Conservation (phyloP, 2,797 vertebrate genomes). For the Tragopan temminckii region DNA sequence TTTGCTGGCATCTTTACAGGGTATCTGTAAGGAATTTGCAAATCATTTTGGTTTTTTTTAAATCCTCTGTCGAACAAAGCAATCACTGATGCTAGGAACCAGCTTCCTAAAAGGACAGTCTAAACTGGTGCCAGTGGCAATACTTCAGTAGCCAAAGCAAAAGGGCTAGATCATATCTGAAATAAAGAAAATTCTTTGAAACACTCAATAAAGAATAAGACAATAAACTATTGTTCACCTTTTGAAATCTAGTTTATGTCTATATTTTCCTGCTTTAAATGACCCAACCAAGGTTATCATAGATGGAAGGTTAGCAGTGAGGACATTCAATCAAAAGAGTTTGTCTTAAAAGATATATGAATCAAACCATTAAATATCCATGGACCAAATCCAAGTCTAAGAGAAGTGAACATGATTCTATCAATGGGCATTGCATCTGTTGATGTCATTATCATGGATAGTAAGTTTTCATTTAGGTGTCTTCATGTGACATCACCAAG, state of each 20-base stretch:
- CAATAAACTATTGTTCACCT: not conserved
- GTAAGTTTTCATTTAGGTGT: not conserved
- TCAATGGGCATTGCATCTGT: fast-evolving
- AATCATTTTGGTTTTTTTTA: not conserved
- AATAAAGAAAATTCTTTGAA: not conserved
- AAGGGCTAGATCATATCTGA: not conserved
- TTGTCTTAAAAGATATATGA: not conserved
- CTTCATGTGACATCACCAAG: not conserved
- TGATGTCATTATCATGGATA: not conserved
- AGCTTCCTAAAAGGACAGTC: not conserved
- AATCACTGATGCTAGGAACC: not conserved
- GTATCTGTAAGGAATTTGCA: not conserved
- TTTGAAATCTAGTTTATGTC: not conserved
- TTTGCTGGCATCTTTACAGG: not conserved
- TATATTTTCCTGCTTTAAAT: not conserved
- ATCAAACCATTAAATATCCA: not conserved
- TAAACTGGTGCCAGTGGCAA: not conserved
- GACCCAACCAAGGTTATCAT: not conserved
- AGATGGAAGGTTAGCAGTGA: fast-evolving
- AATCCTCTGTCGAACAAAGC: not conserved
- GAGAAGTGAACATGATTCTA: not conserved
- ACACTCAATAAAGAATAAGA: not conserved
- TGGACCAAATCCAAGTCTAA: slow-evolving; percentile 14
- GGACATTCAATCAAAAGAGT: not conserved
- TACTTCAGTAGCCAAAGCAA: not conserved